Conservation (phyloP, 2,888 invertebrate species). For the Drosophila neotestacea region DNA sequence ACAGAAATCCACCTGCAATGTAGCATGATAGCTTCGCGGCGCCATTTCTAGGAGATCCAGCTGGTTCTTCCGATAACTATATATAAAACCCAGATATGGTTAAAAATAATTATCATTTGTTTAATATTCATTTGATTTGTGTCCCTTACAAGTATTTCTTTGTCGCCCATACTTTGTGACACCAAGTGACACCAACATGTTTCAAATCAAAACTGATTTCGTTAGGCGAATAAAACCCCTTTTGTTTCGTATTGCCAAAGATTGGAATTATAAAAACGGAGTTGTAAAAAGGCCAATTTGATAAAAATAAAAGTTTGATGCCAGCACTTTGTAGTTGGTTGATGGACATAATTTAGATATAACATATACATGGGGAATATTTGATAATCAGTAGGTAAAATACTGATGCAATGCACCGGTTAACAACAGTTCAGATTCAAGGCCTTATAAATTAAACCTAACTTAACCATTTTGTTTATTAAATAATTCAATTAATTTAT, state of each 20-base stretch:
- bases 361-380: neutral
- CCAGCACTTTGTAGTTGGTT: neutral
- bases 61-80: neutral
- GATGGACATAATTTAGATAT: slow-evolving; percentile 2
- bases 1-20: slow-evolving; percentile 68
- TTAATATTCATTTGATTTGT: neutral
- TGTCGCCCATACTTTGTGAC: no score
- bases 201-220: slow-evolving; percentile 13
- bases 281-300: neutral
- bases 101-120: no score
- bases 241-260: neutral
- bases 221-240: neutral
- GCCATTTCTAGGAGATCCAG: neutral
- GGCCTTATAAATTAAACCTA: no score
- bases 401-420: no score
- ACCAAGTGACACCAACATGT: neutral
- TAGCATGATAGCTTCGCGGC: slow-evolving; percentile 65
- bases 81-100: neutral
- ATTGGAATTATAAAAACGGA: neutral
- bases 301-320: neutral
- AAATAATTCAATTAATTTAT: no score
- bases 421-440: neutral
- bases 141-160: neutral
- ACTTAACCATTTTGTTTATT: no score
- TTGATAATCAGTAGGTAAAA: neutral